Conservation (phyloP, 2,113 vertebrate species). For the Todiramphus saurophagus region DNA sequence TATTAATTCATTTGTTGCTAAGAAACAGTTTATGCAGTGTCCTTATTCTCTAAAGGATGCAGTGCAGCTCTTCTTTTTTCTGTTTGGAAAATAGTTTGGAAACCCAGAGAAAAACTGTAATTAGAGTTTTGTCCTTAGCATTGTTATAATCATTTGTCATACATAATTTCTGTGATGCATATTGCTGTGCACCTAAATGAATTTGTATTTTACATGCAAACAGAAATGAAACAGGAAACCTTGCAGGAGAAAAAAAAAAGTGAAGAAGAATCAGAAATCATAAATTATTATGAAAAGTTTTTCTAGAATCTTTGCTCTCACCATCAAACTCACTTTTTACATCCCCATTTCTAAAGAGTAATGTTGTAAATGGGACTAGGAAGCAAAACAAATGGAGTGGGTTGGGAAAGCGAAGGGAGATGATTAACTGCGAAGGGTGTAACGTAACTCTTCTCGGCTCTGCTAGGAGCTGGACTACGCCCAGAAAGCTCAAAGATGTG, state of each 20-base stretch:
- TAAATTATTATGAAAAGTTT: background rate
- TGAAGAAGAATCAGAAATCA: background rate
- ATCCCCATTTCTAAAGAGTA: background rate
- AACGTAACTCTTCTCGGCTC: background rate
- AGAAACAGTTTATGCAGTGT: conserved; percentile 26
- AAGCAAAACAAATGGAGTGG: background rate
- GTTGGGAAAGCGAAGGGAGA: background rate
- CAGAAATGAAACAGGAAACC: background rate
- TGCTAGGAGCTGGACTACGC: background rate
- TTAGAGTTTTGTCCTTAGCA: background rate
- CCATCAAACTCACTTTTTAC: background rate
- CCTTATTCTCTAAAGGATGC: conserved; percentile 12
- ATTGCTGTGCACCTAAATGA: background rate
- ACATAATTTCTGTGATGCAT: background rate
- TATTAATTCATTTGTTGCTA: conserved; percentile 35
- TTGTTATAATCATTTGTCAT: background rate
- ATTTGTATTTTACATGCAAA: background rate
- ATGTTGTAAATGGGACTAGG: background rate
- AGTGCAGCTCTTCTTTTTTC: conserved; percentile 1
- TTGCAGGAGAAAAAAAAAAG: background rate
- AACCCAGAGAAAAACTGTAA: background rate
- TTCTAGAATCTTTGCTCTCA: background rate
- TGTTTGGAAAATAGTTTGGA: background rate
- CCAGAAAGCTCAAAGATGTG: background rate
- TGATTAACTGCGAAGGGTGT: background rate